Conservation (phyloP, 2,888 invertebrate genomes). For the Schizaphis graminum region DNA sequence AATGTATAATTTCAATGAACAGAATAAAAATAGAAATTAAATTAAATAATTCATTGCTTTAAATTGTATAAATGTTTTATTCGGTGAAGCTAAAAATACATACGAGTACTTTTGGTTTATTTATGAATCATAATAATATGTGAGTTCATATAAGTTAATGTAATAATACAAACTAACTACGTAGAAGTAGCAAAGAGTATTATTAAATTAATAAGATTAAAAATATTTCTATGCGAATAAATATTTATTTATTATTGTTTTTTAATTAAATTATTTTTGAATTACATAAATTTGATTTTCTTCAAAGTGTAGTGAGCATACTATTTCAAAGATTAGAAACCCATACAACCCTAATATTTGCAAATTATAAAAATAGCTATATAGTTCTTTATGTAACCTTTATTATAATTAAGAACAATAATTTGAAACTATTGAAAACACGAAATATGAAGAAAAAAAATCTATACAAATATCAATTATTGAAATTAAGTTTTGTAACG, state of each 20-base stretch:
- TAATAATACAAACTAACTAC: not conserved
- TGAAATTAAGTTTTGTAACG: not conserved
- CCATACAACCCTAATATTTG: not conserved
- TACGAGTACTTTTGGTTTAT: not conserved
- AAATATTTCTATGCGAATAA: not conserved
- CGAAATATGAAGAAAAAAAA: too few species aligned
- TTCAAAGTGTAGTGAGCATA: not conserved
- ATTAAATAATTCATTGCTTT: conserved; percentile 3
- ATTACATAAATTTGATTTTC: not conserved
- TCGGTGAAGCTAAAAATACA: not conserved
- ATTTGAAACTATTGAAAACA: too few species aligned
- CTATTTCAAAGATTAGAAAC: not conserved
- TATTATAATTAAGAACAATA: too few species aligned
- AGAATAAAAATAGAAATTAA: conserved; percentile 8
- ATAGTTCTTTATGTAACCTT: not conserved
- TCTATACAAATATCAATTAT: too few species aligned
- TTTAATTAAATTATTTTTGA: not conserved
- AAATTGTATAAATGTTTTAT: not conserved
- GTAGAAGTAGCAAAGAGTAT: not conserved
- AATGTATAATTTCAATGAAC: not conserved
- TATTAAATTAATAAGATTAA: not conserved
- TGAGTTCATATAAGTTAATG: not conserved
- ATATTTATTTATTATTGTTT: not conserved
- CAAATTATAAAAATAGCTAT: not conserved
- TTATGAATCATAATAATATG: not conserved